phyloP scores from a whole-genome alignment of 1,140 invertebrate genomes.

The Tribolium castaneum region DNA sequence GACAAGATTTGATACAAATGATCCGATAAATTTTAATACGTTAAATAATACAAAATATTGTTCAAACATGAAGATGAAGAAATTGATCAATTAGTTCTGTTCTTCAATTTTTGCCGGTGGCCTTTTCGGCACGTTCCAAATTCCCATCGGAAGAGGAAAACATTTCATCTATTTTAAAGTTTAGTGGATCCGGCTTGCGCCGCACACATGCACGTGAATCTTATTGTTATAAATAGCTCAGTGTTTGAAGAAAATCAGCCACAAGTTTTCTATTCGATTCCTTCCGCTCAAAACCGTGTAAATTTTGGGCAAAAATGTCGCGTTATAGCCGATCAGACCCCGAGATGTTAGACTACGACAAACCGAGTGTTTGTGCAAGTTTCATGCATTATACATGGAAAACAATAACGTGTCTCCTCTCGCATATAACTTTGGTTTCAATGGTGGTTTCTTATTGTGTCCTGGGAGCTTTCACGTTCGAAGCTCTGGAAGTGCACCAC shows the following conservation, averaged over 20 bases:
- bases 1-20: no score
- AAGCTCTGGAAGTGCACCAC: constrained; percentile 79
- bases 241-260: constrained; percentile 19
- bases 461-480: constrained; percentile 87
- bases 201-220: constrained; percentile 14
- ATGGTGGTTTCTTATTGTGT: constrained; percentile 90
- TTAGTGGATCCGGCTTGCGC: constrained; percentile 12
- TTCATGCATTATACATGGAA: constrained; percentile 72
- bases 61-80: no score
- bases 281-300: no score
- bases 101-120: no score
- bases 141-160: no score
- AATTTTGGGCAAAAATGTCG: constrained; percentile 49
- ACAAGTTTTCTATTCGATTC: background rate
- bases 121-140: no score
- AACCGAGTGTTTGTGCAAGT: constrained; percentile 56
- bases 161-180: constrained; percentile 26
- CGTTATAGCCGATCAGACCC: constrained; percentile 56
- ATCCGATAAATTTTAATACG: no score
- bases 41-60: no score
- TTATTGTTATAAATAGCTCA: constrained; percentile 32
- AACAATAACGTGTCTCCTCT: constrained; percentile 86
- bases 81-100: no score
- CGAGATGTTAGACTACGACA: constrained; percentile 56
- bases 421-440: constrained; percentile 87